Percentiles rank a stretch among this genome's conserved stretches.
Evolutionary conservation across 2,113 vertebrate genomes (phyloP).

Genomic region (Coracopsis vasa): DNA sequence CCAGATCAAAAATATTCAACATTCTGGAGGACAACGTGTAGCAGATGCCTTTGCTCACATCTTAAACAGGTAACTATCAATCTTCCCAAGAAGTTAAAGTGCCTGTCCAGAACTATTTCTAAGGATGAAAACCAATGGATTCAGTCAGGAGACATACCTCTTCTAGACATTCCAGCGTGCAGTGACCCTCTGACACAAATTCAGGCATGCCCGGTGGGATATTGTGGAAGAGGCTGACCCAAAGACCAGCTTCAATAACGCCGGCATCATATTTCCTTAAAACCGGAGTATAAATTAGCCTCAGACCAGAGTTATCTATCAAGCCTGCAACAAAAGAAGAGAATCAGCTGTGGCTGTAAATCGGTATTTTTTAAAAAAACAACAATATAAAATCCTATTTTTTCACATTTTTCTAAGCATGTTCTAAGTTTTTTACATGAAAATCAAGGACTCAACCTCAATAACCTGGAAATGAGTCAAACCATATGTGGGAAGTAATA

Average conservation of each 20-base stretch:
- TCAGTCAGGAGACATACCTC: constrained; percentile 73
- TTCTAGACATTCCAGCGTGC: constrained; percentile 84
- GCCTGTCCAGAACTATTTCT: not conserved
- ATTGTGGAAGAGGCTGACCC: constrained; percentile 90
- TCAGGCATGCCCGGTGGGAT: constrained; percentile 86
- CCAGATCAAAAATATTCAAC: not conserved
- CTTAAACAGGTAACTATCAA: not conserved
- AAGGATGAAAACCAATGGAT: not conserved
- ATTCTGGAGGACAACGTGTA: not conserved
- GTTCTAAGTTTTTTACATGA: not conserved
- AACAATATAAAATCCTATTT: not conserved
- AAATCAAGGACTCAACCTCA: not conserved
- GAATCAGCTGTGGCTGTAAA: not conserved
- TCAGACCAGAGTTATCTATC: constrained; percentile 85
- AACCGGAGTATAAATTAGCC: constrained; percentile 78
- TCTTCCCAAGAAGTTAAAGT: not conserved
- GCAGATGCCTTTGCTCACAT: not conserved
- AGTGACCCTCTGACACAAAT: constrained; percentile 86
- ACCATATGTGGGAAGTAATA: not conserved
- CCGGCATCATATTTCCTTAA: constrained; percentile 84
- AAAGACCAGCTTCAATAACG: constrained; percentile 87
- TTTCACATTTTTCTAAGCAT: not conserved
- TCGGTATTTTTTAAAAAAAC: not conserved
- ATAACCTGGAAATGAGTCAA: not conserved
- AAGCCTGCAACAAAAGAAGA: constrained; percentile 75